Evolutionary conservation across 2,797 vertebrate species (phyloP).

Genomic region (Thunnus albacares): DNA sequence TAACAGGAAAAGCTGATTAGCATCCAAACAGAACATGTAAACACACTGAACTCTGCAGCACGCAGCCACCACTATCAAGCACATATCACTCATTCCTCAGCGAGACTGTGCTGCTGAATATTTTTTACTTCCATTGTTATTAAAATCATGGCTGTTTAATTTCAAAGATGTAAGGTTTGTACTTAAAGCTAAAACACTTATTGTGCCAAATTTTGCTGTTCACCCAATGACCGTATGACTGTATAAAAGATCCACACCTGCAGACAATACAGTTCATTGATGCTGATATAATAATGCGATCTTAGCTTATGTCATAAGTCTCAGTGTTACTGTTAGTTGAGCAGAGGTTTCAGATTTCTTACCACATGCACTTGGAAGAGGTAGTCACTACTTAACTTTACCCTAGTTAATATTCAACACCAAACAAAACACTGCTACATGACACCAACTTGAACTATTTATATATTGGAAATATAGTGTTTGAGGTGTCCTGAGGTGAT

Average conservation of each 20-base stretch:
- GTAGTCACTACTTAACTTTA: not conserved
- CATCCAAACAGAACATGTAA: constrained; percentile 59
- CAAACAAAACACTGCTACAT: constrained; percentile 19
- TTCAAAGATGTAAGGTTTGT: not conserved
- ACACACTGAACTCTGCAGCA: constrained; percentile 49
- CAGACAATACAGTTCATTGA: not conserved
- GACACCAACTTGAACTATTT: not conserved
- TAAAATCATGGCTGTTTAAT: not conserved
- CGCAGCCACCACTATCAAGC: not conserved
- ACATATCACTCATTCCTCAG: constrained; percentile 12
- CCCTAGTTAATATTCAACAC: not conserved
- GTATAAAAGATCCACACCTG: not conserved
- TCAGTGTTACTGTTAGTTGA: not conserved
- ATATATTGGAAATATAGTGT: not conserved
- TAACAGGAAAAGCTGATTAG: constrained; percentile 71
- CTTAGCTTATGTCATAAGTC: not conserved
- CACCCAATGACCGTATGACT: too few relatives aligned
- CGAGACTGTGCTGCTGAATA: not conserved
- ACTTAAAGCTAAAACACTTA: not conserved
- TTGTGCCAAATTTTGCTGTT: not conserved
- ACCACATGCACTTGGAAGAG: not conserved
- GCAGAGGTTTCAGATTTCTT: constrained; percentile 8
- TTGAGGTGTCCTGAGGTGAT: not conserved
- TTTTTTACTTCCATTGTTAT: not conserved
- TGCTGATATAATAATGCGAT: not conserved